These are phyloP conservation scores for Holothuria scabra DNA, from an alignment of 53 echinoderm and acorn worm species.

Conservation along the genomic window DNA sequence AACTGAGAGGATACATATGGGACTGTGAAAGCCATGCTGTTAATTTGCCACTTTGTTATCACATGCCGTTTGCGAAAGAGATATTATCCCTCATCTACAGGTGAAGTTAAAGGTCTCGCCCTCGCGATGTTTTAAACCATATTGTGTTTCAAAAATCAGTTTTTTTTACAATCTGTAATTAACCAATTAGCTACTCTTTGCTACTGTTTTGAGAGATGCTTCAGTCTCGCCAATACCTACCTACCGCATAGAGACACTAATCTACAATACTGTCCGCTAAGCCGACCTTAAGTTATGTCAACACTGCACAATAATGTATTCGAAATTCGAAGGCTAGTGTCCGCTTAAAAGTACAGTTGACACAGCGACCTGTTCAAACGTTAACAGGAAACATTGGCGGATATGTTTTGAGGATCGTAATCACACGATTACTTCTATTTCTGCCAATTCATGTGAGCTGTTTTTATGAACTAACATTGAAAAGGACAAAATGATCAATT, in stretches of 20 bases:
- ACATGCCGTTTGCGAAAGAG: no score
- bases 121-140: no score
- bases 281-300: slow-evolving; percentile 30
- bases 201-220: no score
- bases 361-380: slow-evolving; percentile 18
- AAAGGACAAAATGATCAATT: no score
- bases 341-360: slow-evolving; percentile 36
- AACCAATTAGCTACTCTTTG: no score
- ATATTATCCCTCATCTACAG: no score
- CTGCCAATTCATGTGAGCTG: slow-evolving; percentile 37
- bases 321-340: slow-evolving; percentile 24
- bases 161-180: no score
- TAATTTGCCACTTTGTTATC: no score
- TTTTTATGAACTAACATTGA: slow-evolving; percentile 33
- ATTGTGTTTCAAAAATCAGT: no score
- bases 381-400: slow-evolving; percentile 31
- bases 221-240: not conserved
- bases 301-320: not conserved
- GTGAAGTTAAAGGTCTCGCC: no score
- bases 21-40: no score
- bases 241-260: slow-evolving; percentile 1
- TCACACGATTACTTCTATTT: slow-evolving; percentile 7
- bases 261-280: slow-evolving; percentile 7
- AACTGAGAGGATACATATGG: no score
- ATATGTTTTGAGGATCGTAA: slow-evolving; percentile 36